These are phyloP conservation scores for Naso thynnoides DNA, from an alignment of 2,797 vertebrate species.

Conservation along the genomic window DNA sequence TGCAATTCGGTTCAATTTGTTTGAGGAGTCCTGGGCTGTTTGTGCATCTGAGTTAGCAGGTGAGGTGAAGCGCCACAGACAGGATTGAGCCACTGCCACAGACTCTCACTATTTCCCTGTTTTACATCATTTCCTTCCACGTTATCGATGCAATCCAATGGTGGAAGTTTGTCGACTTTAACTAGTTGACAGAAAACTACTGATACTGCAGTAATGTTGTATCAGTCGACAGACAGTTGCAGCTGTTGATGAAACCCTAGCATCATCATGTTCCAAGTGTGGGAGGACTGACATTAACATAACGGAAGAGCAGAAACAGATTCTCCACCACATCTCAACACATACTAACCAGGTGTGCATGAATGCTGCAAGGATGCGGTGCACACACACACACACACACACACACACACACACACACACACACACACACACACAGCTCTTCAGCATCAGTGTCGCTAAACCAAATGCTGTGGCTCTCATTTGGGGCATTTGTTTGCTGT, in stretches of 20 bases:
- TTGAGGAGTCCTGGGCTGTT: slow-evolving; percentile 49
- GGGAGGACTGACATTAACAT: slow-evolving; percentile 73
- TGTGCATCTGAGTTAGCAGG: slow-evolving; percentile 48
- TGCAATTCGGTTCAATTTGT: slow-evolving; percentile 70
- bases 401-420: fast-evolving
- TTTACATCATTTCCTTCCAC: slow-evolving; percentile 69
- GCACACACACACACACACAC: background rate
- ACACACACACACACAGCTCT: too few relatives aligned
- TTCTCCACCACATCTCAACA: slow-evolving; percentile 45
- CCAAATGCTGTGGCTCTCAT: slow-evolving; percentile 70
- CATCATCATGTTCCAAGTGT: slow-evolving; percentile 69
- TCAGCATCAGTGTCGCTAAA: slow-evolving; percentile 46
- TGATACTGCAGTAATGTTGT: slow-evolving; percentile 61
- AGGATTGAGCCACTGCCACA: slow-evolving; percentile 17
- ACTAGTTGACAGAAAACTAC: slow-evolving; percentile 54
- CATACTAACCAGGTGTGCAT: slow-evolving; percentile 73
- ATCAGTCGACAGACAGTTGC: slow-evolving; percentile 64
- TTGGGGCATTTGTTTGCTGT: slow-evolving; percentile 77
- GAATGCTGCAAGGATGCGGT: slow-evolving; percentile 26
- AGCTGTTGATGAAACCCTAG: slow-evolving; percentile 78
- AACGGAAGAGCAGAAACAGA: slow-evolving; percentile 55
- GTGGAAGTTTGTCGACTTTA: slow-evolving; percentile 55
- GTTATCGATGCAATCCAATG: slow-evolving; percentile 52
- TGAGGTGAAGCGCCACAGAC: slow-evolving; percentile 52
- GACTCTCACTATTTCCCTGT: slow-evolving; percentile 53